Evolutionary conservation across 1,140 invertebrate species (phyloP).

Genomic region (Psix sp.): DNA sequence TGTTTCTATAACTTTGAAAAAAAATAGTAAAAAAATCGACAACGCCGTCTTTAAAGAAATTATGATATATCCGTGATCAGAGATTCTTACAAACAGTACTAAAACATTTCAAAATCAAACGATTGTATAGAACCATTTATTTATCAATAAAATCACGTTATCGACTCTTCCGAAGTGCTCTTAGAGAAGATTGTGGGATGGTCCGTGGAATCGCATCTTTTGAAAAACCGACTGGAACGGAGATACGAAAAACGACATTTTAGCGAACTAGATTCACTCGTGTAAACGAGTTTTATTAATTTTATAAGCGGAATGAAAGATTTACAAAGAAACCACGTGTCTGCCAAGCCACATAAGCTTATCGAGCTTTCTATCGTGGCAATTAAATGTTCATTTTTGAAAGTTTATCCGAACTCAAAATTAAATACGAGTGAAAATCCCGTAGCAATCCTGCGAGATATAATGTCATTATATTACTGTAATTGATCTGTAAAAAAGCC

Average conservation of each 20-base stretch:
- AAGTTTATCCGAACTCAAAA: too few relatives aligned
- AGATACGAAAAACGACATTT: not conserved
- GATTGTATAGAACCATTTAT: conserved; percentile 5
- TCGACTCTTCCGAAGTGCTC: conserved; percentile 23
- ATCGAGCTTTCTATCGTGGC: conserved; percentile 9
- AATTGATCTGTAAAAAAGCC: too few relatives aligned
- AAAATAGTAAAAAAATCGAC: too few relatives aligned
- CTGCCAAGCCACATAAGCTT: not conserved
- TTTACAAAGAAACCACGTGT: conserved; percentile 10
- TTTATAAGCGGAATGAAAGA: conserved; percentile 26
- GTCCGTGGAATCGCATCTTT: conserved; percentile 25
- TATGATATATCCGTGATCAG: not conserved
- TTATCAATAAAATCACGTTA: conserved; percentile 37
- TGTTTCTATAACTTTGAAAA: too few relatives aligned
- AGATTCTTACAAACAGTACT: not conserved
- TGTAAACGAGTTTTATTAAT: conserved; percentile 42
- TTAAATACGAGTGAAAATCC: too few relatives aligned
- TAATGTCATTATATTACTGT: too few relatives aligned
- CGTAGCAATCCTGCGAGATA: too few relatives aligned
- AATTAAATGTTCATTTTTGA: not conserved
- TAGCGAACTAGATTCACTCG: conserved; percentile 33
- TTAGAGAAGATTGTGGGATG: conserved; percentile 23
- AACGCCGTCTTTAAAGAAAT: not conserved
- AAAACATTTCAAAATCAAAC: not conserved
- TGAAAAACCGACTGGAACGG: conserved; percentile 9